phyloP scores from a whole-genome alignment of 2,113 vertebrate species.

The Paradoxurus hermaphroditus region DNA sequence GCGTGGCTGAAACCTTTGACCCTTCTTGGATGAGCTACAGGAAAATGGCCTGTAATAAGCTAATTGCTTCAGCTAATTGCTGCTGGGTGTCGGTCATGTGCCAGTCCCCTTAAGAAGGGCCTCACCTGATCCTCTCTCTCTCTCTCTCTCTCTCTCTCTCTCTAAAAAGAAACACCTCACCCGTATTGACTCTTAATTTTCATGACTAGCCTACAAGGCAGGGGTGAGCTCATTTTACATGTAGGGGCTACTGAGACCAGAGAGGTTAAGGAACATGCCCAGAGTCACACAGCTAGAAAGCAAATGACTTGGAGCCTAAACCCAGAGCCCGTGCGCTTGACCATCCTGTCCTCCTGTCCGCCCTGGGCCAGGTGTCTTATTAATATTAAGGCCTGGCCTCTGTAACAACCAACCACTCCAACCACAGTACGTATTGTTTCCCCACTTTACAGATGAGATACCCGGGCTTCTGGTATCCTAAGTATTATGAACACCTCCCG shows the following conservation, averaged over 20 bases:
- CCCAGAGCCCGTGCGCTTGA: not conserved
- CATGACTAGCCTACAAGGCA: not conserved
- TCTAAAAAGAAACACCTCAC: not conserved
- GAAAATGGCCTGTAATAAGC: not conserved
- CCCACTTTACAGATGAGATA: not conserved
- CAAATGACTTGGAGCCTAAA: not conserved
- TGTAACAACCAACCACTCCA: not conserved
- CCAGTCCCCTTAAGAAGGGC: too few relatives aligned
- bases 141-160: too few relatives aligned
- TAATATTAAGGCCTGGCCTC: accelerated
- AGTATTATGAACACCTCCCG: not conserved
- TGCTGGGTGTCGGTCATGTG: accelerated
- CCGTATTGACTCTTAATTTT: not conserved
- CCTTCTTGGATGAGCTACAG: accelerated
- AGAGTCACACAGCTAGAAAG: not conserved
- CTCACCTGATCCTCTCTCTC: not conserved
- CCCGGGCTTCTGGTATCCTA: not conserved
- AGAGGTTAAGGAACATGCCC: not conserved
- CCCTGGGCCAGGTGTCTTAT: not conserved
- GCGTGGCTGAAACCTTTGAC: not conserved
- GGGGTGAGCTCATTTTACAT: not conserved
- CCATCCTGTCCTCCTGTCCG: not conserved
- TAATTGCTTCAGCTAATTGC: accelerated
- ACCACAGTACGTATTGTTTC: too few relatives aligned
- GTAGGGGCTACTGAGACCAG: not conserved